Conservation (phyloP, 2,888 invertebrate species). For the Rhagophthalmus giganteus region DNA sequence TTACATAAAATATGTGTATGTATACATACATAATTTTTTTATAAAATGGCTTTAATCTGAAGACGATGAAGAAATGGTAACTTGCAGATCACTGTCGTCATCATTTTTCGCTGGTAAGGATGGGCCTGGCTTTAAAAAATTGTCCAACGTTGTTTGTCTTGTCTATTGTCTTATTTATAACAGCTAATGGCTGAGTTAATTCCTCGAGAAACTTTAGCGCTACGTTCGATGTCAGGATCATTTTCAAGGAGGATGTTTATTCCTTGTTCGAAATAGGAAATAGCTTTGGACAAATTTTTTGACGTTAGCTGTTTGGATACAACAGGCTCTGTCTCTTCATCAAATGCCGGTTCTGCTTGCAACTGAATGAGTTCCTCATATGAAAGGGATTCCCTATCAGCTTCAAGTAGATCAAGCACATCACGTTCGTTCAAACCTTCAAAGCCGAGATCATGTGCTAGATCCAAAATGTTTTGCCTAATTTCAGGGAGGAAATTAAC, state of each 20-base stretch:
- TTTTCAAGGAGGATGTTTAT: conserved; percentile 33
- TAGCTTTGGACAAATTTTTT: conserved; percentile 32
- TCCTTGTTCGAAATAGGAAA: conserved; percentile 32
- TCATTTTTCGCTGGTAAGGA: conserved; percentile 26
- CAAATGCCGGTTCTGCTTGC: conserved; percentile 29
- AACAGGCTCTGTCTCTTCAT: too few relatives aligned
- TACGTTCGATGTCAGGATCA: conserved; percentile 32
- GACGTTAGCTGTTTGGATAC: conserved; percentile 31
- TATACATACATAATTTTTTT: conserved; percentile 20
- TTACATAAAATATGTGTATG: too few relatives aligned
- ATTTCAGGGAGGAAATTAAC: conserved; percentile 34
- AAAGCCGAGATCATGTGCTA: conserved; percentile 38
- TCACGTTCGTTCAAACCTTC: conserved; percentile 33
- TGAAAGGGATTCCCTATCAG: conserved; percentile 37
- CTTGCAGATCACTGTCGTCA: conserved; percentile 28
- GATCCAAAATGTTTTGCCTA: conserved; percentile 26
- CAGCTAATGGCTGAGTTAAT: too few relatives aligned
- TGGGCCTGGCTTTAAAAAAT: conserved; percentile 1
- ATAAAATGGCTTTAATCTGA: conserved; percentile 23
- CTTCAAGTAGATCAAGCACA: conserved; percentile 37
- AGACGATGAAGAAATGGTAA: conserved; percentile 29
- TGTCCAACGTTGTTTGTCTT: too few relatives aligned
- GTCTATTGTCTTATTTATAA: too few relatives aligned
- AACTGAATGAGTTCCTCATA: conserved; percentile 37
- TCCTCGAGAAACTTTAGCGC: conserved; percentile 32